These are phyloP conservation scores for Pristionchus fissidentatus DNA, from an alignment of 2,888 invertebrate species.

Conservation along the genomic window DNA sequence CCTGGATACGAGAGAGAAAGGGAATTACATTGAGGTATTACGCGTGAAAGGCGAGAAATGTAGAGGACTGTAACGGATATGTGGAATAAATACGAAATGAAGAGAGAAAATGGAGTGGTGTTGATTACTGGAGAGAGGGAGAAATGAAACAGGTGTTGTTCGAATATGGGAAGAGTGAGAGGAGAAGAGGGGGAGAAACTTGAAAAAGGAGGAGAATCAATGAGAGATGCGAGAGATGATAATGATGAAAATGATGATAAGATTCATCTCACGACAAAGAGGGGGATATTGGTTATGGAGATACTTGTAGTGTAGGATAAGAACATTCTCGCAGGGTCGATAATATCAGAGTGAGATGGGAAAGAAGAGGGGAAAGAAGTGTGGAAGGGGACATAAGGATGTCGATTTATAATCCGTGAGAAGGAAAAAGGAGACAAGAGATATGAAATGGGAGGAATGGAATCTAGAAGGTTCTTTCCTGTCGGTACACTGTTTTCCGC, in stretches of 20 bases:
- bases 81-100: too few relatives aligned
- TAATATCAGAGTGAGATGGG: background rate
- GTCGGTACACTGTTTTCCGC: background rate
- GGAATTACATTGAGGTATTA: background rate
- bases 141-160: too few relatives aligned
- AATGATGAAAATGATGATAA: conserved; percentile 10
- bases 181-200: background rate
- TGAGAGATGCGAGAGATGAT: background rate
- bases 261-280: background rate
- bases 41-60: background rate
- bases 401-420: conserved; percentile 12
- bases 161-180: conserved; percentile 6
- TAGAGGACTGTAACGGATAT: conserved; percentile 25
- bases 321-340: background rate
- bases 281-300: conserved; percentile 4
- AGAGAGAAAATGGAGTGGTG: conserved; percentile 16
- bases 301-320: background rate
- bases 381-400: too few relatives aligned
- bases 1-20: background rate
- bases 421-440: conserved; percentile 13
- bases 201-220: background rate
- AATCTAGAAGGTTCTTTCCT: background rate
- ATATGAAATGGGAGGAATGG: background rate
- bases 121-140: too few relatives aligned
- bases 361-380: background rate